phyloP scores from a whole-genome alignment of 2,797 vertebrate species.

The Takifugu ocellatus region DNA sequence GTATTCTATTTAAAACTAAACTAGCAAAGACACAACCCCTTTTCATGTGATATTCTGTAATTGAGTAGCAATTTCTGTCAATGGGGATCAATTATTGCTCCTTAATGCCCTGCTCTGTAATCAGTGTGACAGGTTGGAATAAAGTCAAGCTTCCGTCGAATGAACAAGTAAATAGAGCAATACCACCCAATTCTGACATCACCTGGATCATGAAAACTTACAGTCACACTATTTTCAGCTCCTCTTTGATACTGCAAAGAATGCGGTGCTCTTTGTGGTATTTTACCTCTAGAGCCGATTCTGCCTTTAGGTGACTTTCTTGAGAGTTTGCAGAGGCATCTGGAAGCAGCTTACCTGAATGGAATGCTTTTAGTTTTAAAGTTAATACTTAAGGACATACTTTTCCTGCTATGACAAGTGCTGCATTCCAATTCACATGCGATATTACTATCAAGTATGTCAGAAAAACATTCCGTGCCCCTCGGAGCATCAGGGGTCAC shows the following conservation, averaged over 20 bases:
- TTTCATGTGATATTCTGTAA: no score
- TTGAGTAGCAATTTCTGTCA: no score
- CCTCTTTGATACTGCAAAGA: not conserved
- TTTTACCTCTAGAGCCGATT: not conserved
- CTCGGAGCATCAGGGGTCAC: not conserved
- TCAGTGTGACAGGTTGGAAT: no score
- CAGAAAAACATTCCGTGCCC: not conserved
- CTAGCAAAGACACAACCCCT: no score
- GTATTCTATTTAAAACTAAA: no score
- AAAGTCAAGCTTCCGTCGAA: no score
- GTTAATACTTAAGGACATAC: not conserved
- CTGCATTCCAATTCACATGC: not conserved
- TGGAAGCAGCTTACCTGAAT: not conserved
- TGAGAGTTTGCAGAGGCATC: not conserved
- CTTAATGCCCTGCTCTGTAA: no score
- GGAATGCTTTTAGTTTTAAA: constrained; percentile 6
- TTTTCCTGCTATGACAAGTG: not conserved
- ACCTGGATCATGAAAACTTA: not conserved
- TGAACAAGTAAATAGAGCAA: no score
- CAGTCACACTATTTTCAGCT: no score
- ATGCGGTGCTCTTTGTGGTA: not conserved
- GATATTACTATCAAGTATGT: not conserved
- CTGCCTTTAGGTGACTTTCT: not conserved
- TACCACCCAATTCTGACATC: no score
- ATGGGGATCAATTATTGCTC: no score